These are phyloP conservation scores for Platycheirus albimanus DNA, from an alignment of 2,888 invertebrate species.

Conservation along the genomic window DNA sequence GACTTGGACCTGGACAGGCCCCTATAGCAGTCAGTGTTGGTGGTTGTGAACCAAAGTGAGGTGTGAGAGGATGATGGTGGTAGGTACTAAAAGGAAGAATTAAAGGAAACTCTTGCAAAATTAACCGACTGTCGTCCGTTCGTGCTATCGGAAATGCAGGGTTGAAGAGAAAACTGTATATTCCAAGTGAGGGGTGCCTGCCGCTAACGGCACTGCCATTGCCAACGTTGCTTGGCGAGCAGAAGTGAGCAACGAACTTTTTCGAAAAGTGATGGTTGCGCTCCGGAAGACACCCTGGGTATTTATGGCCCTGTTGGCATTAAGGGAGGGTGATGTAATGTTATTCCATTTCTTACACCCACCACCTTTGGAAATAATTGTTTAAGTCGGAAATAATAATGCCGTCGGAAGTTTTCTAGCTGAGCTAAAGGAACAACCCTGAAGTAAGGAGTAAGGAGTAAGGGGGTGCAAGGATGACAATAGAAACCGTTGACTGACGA, in stretches of 20 bases:
- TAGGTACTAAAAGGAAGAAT: conserved; percentile 49
- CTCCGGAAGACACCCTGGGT: conserved; percentile 67
- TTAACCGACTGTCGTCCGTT: conserved; percentile 73
- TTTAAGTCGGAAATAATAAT: conserved; percentile 73
- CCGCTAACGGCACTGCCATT: neutral
- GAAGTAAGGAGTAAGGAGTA: neutral
- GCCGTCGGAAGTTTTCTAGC: conserved; percentile 68
- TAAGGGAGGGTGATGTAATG: conserved; percentile 58
- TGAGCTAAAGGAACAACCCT: conserved; percentile 10
- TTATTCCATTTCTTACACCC: conserved; percentile 32
- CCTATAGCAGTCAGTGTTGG: too few species aligned
- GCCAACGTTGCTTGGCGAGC: neutral
- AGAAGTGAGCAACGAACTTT: conserved; percentile 33
- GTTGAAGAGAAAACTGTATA: conserved; percentile 32
- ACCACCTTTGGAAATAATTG: conserved; percentile 55
- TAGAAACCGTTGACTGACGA: conserved; percentile 70
- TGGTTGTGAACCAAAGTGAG: too few species aligned
- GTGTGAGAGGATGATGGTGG: neutral
- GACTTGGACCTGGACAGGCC: neutral
- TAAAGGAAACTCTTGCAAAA: conserved; percentile 73
- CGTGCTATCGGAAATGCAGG: conserved; percentile 57
- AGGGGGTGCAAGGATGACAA: conserved; percentile 53
- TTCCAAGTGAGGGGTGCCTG: conserved; percentile 7
- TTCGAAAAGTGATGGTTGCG: conserved; percentile 60
- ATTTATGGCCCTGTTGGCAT: conserved; percentile 66